Evolutionary conservation across 2,113 vertebrate species (phyloP).

Genomic region (Corythaeola cristata): DNA sequence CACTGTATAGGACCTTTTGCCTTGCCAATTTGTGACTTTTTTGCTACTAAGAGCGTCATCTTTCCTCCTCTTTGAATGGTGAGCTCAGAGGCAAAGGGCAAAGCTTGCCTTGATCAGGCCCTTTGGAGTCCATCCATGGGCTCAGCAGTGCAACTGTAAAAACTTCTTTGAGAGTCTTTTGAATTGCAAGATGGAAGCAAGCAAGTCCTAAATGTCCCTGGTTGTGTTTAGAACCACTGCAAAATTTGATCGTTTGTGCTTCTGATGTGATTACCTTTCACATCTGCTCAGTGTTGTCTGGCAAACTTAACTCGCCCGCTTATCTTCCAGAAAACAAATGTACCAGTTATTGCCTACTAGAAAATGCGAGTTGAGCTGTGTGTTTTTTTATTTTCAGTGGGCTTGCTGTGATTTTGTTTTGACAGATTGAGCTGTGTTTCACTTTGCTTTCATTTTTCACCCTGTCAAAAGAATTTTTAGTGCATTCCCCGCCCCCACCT

Average conservation of each 20-base stretch:
- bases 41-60: background rate
- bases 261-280: conserved; percentile 21
- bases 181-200: background rate
- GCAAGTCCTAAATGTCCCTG: background rate
- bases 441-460: conserved; percentile 66
- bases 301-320: background rate
- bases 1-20: background rate
- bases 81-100: background rate
- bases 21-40: fast-evolving
- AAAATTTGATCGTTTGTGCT: background rate
- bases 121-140: background rate
- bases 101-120: background rate
- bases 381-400: background rate
- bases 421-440: conserved; percentile 60
- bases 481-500: background rate
- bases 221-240: background rate
- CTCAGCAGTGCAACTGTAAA: background rate
- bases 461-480: conserved; percentile 56
- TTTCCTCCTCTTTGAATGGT: background rate
- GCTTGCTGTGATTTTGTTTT: conserved; percentile 58
- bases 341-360: background rate
- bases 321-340: conserved; percentile 9
- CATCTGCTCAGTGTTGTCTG: background rate
- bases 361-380: background rate
- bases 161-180: background rate